phyloP scores from a whole-genome alignment of 2,113 vertebrate species.

The Synchiropus splendidus region DNA sequence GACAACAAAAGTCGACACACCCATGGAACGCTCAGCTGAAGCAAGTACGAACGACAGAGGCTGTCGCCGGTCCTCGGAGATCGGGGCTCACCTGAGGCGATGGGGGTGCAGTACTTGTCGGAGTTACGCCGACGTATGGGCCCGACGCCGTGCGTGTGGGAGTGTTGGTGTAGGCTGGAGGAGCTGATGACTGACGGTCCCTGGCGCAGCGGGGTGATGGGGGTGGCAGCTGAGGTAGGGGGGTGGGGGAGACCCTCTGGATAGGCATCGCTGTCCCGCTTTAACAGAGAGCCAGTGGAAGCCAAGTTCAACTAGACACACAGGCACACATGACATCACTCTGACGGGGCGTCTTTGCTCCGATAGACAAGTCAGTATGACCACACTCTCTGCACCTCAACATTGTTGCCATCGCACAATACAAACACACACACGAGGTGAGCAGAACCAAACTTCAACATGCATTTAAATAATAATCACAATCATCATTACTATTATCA shows the following conservation, averaged over 20 bases:
- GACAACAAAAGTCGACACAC: slow-evolving; percentile 1
- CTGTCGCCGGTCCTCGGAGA: no score
- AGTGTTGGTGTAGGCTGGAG: slow-evolving; percentile 77
- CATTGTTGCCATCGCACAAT: no score
- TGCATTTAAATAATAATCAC: no score
- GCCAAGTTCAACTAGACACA: slow-evolving; percentile 80
- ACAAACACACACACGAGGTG: no score
- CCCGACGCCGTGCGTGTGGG: slow-evolving; percentile 73
- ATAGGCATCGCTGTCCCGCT: slow-evolving; percentile 87
- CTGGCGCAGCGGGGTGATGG: slow-evolving; percentile 89
- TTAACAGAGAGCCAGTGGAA: slow-evolving; percentile 81
- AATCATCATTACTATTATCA: no score
- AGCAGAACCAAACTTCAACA: no score
- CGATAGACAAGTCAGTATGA: not conserved
- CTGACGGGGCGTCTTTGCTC: not conserved
- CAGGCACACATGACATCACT: not conserved
- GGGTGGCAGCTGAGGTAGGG: slow-evolving; percentile 89
- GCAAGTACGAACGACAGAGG: not conserved
- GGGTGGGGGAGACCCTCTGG: slow-evolving; percentile 92
- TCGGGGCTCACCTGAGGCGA: slow-evolving; percentile 82
- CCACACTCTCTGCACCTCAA: not conserved
- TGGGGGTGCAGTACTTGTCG: slow-evolving; percentile 97
- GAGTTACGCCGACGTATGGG: slow-evolving; percentile 91
- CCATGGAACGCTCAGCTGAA: not conserved
- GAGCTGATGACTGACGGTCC: slow-evolving; percentile 95